Conservation (phyloP, 1,140 invertebrate species). For the Alviniconcha marisindica region DNA sequence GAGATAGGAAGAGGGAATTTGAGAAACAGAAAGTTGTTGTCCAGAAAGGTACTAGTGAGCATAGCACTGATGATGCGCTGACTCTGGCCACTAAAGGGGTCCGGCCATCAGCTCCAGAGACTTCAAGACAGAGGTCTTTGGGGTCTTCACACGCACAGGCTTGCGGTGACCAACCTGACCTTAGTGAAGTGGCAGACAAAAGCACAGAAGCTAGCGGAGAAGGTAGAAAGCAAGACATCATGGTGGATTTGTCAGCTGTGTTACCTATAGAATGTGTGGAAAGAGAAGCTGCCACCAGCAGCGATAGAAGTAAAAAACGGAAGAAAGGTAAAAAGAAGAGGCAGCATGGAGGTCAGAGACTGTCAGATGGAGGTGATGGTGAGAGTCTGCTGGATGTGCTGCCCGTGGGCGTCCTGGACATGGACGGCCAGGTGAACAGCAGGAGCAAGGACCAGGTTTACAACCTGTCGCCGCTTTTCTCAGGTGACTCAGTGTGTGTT, state of each 20-base stretch:
- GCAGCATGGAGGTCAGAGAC: background rate
- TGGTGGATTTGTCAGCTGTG: background rate
- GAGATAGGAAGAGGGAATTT: too few species aligned
- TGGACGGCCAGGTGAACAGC: background rate
- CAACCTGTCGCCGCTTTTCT: constrained; percentile 24
- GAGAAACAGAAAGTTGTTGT: too few species aligned
- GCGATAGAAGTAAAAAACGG: too few species aligned
- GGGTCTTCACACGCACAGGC: too few species aligned
- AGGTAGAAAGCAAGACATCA: background rate
- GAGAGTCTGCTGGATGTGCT: background rate
- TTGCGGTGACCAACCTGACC: too few species aligned
- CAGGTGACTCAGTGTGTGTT: too few species aligned
- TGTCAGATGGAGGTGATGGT: background rate
- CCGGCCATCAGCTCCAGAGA: background rate
- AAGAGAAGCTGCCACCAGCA: background rate
- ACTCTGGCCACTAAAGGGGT: background rate
- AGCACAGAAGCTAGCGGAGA: background rate
- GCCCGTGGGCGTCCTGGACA: background rate
- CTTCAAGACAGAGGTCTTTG: too few species aligned
- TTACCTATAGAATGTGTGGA: background rate
- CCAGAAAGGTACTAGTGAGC: too few species aligned
- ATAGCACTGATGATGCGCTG: too few species aligned
- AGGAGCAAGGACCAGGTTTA: background rate
- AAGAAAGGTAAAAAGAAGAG: constrained; percentile 9
- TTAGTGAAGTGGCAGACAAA: background rate